These are phyloP conservation scores for Syndactyla subalaris DNA, from an alignment of 2,797 vertebrate species.

Conservation along the genomic window DNA sequence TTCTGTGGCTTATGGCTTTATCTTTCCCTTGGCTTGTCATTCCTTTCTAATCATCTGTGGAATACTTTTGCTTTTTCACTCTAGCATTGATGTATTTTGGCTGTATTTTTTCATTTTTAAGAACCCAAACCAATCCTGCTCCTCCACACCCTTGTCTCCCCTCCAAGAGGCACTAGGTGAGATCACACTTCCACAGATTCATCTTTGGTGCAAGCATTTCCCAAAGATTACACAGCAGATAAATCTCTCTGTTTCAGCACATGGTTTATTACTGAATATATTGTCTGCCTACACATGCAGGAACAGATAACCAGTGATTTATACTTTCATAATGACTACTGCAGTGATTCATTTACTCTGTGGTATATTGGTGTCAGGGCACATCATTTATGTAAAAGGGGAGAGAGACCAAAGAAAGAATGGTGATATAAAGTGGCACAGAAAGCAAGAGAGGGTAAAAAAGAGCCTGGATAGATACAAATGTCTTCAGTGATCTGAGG, in stretches of 20 bases:
- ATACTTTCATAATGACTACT: conserved; percentile 64
- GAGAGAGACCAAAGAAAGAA: conserved; percentile 35
- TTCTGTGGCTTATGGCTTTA: not conserved
- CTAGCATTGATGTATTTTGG: not conserved
- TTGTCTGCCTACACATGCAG: conserved; percentile 56
- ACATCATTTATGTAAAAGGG: conserved; percentile 15
- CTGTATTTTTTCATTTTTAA: not conserved
- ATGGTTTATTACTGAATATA: conserved; percentile 40
- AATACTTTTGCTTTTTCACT: not conserved
- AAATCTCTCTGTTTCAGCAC: conserved; percentile 46
- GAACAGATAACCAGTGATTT: conserved; percentile 63
- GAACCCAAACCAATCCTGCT: not conserved
- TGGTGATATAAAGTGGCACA: conserved; percentile 12
- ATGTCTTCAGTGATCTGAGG: not conserved
- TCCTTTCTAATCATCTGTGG: not conserved
- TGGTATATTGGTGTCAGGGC: conserved; percentile 42
- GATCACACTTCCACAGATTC: not conserved
- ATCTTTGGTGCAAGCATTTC: not conserved
- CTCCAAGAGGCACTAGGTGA: not conserved
- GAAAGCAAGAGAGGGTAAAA: not conserved
- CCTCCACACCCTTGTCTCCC: not conserved
- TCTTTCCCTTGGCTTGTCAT: not conserved
- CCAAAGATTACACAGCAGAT: conserved; percentile 44
- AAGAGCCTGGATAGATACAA: not conserved
- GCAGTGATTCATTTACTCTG: conserved; percentile 56